Conservation (phyloP, 2,888 invertebrate species). For the Stenoptilia bipunctidactyla region DNA sequence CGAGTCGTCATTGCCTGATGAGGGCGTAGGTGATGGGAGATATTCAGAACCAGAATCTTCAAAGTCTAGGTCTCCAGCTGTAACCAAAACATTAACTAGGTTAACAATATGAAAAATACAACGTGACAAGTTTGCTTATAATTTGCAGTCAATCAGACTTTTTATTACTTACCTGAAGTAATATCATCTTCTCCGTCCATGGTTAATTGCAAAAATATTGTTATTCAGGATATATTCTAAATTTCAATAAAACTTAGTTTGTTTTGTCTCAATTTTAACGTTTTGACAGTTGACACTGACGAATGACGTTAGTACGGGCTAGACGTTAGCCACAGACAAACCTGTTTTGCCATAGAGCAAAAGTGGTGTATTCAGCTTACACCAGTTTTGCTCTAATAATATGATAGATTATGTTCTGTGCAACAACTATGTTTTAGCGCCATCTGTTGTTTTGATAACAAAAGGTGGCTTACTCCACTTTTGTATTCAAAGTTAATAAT, state of each 20-base stretch:
- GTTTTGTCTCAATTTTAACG: no score
- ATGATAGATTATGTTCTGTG: conserved; percentile 4
- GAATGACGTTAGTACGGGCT: no score
- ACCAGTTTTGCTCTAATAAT: conserved; percentile 7
- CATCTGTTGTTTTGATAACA: conserved; percentile 2
- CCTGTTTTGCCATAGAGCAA: neutral
- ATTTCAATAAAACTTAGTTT: no score
- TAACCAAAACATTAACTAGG: conserved; percentile 2
- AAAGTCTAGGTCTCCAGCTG: conserved; percentile 6
- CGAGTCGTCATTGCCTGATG: conserved; percentile 7
- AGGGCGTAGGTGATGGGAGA: conserved; percentile 4
- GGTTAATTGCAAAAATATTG: no score
- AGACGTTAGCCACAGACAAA: no score
- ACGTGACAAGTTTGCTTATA: no score
- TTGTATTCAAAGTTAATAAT: conserved; percentile 4
- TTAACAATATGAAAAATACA: conserved; percentile 2
- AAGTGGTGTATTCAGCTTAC: conserved; percentile 7
- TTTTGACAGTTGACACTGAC: no score
- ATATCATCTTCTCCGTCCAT: no score
- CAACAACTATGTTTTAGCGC: conserved; percentile 7
- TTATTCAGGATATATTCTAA: no score
- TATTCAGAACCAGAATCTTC: conserved; percentile 6
- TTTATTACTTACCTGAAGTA: no score
- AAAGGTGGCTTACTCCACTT: conserved; percentile 6
- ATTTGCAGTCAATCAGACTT: no score